Conservation (phyloP, 2,113 vertebrate species). For the Gorsachius goisagi region DNA sequence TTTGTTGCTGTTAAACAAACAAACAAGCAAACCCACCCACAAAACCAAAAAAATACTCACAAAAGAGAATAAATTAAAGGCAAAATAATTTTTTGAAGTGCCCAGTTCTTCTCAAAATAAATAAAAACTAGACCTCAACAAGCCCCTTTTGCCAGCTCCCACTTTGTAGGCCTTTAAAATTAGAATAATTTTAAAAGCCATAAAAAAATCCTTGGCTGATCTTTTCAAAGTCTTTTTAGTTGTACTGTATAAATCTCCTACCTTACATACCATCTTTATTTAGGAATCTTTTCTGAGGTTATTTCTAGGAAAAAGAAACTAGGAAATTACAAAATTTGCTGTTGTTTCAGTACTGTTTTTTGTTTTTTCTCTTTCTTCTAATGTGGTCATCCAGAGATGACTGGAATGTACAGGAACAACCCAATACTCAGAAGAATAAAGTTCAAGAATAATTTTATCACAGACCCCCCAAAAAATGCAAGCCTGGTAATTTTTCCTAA, state of each 20-base stretch:
- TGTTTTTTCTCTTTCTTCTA: not conserved
- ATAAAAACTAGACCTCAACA: not conserved
- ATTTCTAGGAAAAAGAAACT: conserved; percentile 29
- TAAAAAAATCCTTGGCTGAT: not conserved
- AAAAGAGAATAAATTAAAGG: not conserved
- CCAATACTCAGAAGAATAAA: not conserved
- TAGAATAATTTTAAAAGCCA: not conserved
- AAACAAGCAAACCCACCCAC: not conserved
- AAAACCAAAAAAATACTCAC: not conserved
- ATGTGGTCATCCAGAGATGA: not conserved
- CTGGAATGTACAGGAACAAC: conserved; percentile 5
- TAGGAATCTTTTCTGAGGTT: not conserved
- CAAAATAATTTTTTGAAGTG: not conserved
- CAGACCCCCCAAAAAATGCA: not conserved
- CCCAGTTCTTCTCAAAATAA: not conserved
- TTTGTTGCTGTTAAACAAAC: not conserved
- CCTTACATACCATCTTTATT: not conserved
- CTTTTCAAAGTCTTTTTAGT: not conserved
- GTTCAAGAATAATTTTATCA: conserved; percentile 29
- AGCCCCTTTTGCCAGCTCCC: not conserved
- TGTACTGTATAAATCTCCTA: not conserved
- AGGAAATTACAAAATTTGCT: conserved; percentile 29
- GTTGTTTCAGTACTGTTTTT: not conserved
- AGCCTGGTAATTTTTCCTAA: conserved; percentile 29
- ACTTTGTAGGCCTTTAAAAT: not conserved